A percentile compares a stretch with the other conserved stretches of the same genome.
Evolutionary conservation across 2,888 invertebrate genomes (phyloP).

Genomic region (Meloe dianella): DNA sequence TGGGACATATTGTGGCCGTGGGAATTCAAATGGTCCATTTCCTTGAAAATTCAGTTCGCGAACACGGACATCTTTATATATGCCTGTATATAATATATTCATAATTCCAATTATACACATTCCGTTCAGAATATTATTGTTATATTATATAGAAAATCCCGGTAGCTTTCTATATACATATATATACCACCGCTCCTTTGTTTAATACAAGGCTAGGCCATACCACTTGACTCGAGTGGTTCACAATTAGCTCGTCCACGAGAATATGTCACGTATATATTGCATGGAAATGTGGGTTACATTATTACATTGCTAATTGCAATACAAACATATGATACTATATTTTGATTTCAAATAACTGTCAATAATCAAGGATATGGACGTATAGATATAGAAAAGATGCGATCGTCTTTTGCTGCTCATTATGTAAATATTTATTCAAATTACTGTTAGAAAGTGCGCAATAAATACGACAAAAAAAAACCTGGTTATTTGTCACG

Average conservation of each 20-base stretch:
- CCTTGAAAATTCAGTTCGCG: background rate
- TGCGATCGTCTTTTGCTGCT: constrained; percentile 18
- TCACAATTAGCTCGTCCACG: constrained; percentile 34
- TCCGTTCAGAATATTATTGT: background rate
- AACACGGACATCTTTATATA: background rate
- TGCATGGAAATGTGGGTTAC: constrained; percentile 30
- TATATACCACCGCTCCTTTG: constrained; percentile 35
- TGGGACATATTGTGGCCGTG: constrained; percentile 43
- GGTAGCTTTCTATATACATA: background rate
- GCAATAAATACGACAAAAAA: constrained; percentile 6
- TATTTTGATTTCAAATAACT: constrained; percentile 30
- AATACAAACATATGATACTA: constrained; percentile 27
- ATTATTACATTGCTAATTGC: constrained; percentile 32
- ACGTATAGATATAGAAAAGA: background rate
- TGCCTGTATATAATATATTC: too few species aligned
- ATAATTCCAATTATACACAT: background rate
- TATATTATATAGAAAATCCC: background rate
- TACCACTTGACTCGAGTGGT: constrained; percentile 29
- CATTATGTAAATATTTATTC: constrained; percentile 31
- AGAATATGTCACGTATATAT: constrained; percentile 23
- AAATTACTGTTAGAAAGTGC: constrained; percentile 23
- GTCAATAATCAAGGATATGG: constrained; percentile 17
- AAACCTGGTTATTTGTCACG: background rate
- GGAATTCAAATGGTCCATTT: constrained; percentile 33
- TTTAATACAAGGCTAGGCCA: constrained; percentile 24